phyloP scores from a whole-genome alignment of 2,797 vertebrate genomes.

The Cirrhinus molitorella region DNA sequence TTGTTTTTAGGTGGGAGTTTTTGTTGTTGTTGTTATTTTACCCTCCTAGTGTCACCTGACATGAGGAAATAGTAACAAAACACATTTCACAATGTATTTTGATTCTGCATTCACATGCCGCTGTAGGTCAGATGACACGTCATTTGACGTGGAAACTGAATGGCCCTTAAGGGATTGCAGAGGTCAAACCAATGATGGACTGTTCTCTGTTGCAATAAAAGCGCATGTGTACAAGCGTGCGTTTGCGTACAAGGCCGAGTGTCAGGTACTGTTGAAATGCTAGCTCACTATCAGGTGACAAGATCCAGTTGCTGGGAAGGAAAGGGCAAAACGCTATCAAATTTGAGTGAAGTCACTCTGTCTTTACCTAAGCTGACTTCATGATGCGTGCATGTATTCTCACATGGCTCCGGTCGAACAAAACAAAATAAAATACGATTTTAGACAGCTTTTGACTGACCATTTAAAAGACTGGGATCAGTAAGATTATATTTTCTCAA shows the following conservation, averaged over 20 bases:
- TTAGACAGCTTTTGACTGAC: not conserved
- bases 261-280: constrained; percentile 51
- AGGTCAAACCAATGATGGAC: constrained; percentile 10
- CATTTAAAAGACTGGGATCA: not conserved
- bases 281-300: constrained; percentile 49
- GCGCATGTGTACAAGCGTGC: not conserved
- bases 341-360: constrained; percentile 43
- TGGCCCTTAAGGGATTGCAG: constrained; percentile 2
- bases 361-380: constrained; percentile 23
- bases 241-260: constrained; percentile 28
- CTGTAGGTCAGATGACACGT: constrained; percentile 21
- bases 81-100: constrained; percentile 56
- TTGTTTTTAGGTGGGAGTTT: not conserved
- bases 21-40: constrained; percentile 6
- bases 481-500: not conserved
- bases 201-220: constrained; percentile 32
- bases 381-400: not conserved
- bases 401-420: not conserved
- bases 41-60: not conserved
- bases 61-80: constrained; percentile 46
- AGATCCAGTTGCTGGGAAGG: constrained; percentile 43
- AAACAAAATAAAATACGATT: not conserved
- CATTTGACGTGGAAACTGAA: constrained; percentile 30
- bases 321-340: constrained; percentile 50
- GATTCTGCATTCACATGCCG: constrained; percentile 30